A percentile compares a stretch with the other conserved stretches of the same genome.
phyloP scores from a whole-genome alignment of 2,888 invertebrate genomes.

The Eupithecia dodoneata region DNA sequence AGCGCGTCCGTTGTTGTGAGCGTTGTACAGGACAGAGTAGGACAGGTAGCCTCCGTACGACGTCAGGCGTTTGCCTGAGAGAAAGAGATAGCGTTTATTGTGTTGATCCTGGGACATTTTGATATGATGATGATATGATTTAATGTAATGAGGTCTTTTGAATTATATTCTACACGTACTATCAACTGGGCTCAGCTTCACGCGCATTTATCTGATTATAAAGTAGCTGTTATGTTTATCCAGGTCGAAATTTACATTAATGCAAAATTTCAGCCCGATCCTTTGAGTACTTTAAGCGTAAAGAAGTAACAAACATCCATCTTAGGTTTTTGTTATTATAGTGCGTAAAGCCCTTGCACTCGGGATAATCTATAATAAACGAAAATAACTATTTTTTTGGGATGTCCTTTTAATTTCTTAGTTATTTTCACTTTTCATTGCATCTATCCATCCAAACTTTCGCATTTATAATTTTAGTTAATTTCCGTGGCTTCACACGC shows the following conservation, averaged over 20 bases:
- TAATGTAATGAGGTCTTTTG: not conserved
- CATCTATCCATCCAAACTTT: too few species aligned
- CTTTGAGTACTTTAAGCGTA: not conserved
- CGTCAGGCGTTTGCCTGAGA: conserved; percentile 88
- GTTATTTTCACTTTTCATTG: too few species aligned
- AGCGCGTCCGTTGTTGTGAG: conserved; percentile 83
- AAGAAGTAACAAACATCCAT: not conserved
- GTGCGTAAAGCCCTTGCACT: too few species aligned
- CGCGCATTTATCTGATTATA: too few species aligned
- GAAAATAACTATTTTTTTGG: too few species aligned
- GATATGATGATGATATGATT: too few species aligned
- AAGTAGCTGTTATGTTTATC: not conserved
- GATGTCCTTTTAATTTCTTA: too few species aligned
- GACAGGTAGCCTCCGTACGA: conserved; percentile 94
- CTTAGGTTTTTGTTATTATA: too few species aligned
- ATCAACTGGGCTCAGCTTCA: not conserved
- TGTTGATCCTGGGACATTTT: not conserved
- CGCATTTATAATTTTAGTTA: too few species aligned
- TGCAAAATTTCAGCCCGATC: not conserved
- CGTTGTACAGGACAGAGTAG: conserved; percentile 90
- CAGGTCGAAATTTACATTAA: too few species aligned
- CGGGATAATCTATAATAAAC: too few species aligned
- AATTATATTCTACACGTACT: not conserved
- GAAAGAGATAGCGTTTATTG: not conserved
- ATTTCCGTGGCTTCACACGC: too few species aligned